Evolutionary conservation across 2,113 vertebrate species (phyloP), one percentile per base, ranked within the genome.

Genomic region (Cottus gobio): DNA sequence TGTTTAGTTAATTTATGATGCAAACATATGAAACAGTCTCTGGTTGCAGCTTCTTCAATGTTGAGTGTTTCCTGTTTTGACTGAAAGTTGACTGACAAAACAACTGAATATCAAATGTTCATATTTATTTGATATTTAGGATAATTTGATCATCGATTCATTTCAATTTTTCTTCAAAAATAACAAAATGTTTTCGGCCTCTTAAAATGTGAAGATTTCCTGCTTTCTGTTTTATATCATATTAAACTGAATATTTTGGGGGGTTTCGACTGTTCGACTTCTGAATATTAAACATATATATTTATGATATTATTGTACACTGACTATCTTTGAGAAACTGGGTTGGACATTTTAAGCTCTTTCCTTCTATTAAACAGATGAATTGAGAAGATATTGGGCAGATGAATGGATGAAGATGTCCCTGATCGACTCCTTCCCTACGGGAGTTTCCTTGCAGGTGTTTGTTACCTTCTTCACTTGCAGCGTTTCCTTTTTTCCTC

Each of bases 391-490:
- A 48, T 48, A 18, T 16, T 42, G 11, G 8, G 48, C 48, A 50
- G n/a, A 54, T 24, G n/a, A 54, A 54, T 24, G 2, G 20, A 26
- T 54, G 50, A 54, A 2, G 50, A 5, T 24, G 22, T 5, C n/a
- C n/a, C n/a, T n/a, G n/a, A n/a, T n/a, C n/a, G 12, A 54, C n/a
- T 24, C 50, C n/a, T 54, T 54, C 50, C 3, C 22, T 54, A 7
- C n/a, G 22, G 52, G 9, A 11, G 52, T 26, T 12, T 56, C 52
- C 10, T 26, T 13, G 24, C 54, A 5, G 24, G 9, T 34, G 60
- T 34, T 36, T 7, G 7, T 67, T 58, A 77, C 80, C 89, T 83
- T 89, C 86, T 16, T 82, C 81, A 10, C 10, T 5, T 31, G 65
- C 67, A 1, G 26, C 4, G 0, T 11, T 62, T 0, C 12, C 24